phyloP scores from a whole-genome alignment of 2,888 invertebrate genomes.

The Lithophane ornitopus region DNA sequence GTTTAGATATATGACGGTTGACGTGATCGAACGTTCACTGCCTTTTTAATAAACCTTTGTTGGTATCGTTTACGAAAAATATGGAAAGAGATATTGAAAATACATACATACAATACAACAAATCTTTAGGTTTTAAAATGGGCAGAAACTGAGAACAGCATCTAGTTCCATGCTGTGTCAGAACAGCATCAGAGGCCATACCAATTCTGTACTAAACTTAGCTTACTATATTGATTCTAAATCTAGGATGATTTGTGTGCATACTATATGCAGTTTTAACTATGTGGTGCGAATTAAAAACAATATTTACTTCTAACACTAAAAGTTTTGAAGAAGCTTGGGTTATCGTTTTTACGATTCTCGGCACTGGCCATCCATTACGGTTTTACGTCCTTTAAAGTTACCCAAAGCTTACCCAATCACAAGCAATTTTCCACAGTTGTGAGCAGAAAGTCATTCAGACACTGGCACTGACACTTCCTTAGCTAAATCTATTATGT shows the following conservation, averaged over 20 bases:
- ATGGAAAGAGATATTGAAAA: slow-evolving; percentile 17
- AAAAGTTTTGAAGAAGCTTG: not conserved
- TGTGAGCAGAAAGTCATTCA: not conserved
- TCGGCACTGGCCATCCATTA: not conserved
- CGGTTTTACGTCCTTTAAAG: not conserved
- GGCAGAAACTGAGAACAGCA: not conserved
- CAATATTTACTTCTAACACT: not conserved
- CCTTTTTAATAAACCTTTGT: slow-evolving; percentile 50
- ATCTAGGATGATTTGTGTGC: not conserved
- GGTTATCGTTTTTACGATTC: not conserved
- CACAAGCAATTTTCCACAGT: not conserved
- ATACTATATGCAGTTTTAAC: not conserved
- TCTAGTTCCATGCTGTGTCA: not conserved
- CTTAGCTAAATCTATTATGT: not conserved
- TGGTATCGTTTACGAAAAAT: slow-evolving; percentile 41
- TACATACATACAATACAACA: too few species aligned
- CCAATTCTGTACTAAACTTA: too few species aligned
- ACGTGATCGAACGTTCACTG: slow-evolving; percentile 44
- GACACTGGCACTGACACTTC: not conserved
- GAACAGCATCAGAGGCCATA: not conserved
- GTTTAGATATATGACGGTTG: slow-evolving; percentile 61
- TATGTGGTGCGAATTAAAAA: not conserved
- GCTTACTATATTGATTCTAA: too few species aligned
- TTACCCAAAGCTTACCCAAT: not conserved
- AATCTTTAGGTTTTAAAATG: not conserved